Percentiles rank a stretch among this genome's conserved stretches.
Evolutionary conservation across 2,888 invertebrate species (phyloP).

Genomic region (Calliopum simillimum): DNA sequence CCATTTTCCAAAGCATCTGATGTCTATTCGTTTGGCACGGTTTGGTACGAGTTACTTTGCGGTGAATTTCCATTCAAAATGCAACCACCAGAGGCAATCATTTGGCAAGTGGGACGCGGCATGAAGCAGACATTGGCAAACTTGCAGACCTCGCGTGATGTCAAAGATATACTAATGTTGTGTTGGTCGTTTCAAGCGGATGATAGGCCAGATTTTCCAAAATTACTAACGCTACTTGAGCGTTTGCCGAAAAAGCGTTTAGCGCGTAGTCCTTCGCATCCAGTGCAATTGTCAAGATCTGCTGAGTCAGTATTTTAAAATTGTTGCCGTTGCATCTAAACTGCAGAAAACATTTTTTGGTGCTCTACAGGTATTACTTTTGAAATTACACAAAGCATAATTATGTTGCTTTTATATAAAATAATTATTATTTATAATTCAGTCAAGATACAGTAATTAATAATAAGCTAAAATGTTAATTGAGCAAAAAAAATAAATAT

Average conservation of each 20-base stretch:
- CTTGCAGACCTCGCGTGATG: conserved; percentile 94
- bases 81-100: conserved; percentile 93
- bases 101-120: conserved; percentile 98
- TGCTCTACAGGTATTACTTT: conserved; percentile 35
- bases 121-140: conserved; percentile 95
- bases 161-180: conserved; percentile 97
- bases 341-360: conserved; percentile 6
- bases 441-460: conserved; percentile 15
- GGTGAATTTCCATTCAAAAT: conserved; percentile 97
- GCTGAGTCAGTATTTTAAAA: conserved; percentile 92
- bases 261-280: conserved; percentile 97
- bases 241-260: conserved; percentile 95
- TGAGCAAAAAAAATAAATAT: background rate
- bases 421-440: background rate
- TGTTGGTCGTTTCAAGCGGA: conserved; percentile 93
- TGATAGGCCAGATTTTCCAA: conserved; percentile 92
- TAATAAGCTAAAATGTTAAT: background rate
- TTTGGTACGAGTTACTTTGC: conserved; percentile 97
- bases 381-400: conserved; percentile 27
- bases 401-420: background rate
- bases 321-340: conserved; percentile 17
- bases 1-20: conserved; percentile 95
- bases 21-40: conserved; percentile 98
- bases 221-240: conserved; percentile 85
- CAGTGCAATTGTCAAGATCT: conserved; percentile 94